These are phyloP conservation scores for Drosophila rubida DNA, from an alignment of 2,888 invertebrate genomes.

Conservation along the genomic window DNA sequence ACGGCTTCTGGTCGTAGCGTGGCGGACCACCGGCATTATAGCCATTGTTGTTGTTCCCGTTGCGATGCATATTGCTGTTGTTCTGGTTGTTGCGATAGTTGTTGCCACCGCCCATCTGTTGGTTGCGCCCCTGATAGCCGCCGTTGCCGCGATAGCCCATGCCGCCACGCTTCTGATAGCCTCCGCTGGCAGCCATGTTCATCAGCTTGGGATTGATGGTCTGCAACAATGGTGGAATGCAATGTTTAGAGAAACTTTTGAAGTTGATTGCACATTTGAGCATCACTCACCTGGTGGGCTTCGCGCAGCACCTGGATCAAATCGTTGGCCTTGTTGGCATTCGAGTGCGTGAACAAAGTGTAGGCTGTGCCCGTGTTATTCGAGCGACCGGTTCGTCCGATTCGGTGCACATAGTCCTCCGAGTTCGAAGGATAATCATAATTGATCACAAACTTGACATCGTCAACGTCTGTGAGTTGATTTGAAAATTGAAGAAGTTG, in stretches of 20 bases:
- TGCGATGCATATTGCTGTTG: slow-evolving; percentile 57
- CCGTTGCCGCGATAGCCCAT: slow-evolving; percentile 74
- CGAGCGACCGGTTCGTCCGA: slow-evolving; percentile 97
- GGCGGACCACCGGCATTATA: slow-evolving; percentile 53
- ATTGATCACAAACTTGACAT: slow-evolving; percentile 99
- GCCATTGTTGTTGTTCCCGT: slow-evolving; percentile 29
- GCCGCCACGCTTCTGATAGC: slow-evolving; percentile 76
- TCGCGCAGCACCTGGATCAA: slow-evolving; percentile 96
- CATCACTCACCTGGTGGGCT: slow-evolving; percentile 91
- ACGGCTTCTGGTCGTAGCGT: slow-evolving; percentile 61
- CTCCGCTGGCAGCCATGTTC: slow-evolving; percentile 87
- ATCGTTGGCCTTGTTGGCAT: slow-evolving; percentile 96
- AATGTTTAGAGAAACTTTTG: not conserved
- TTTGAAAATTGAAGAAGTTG: slow-evolving; percentile 77
- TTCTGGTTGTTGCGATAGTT: slow-evolving; percentile 63
- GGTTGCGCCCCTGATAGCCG: slow-evolving; percentile 77
- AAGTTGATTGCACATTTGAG: not conserved
- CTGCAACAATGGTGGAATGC: slow-evolving; percentile 58
- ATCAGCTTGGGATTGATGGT: slow-evolving; percentile 95
- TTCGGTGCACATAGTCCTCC: slow-evolving; percentile 97
- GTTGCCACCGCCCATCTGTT: slow-evolving; percentile 61
- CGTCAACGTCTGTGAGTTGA: slow-evolving; percentile 93
- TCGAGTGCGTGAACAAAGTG: slow-evolving; percentile 96
- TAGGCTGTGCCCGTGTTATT: slow-evolving; percentile 97
- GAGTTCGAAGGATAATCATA: slow-evolving; percentile 99